Percentiles rank a stretch among this genome's conserved stretches.
These are phyloP conservation scores for Candoia aspera DNA, from an alignment of 2,113 vertebrate genomes.

Conservation along the genomic window DNA sequence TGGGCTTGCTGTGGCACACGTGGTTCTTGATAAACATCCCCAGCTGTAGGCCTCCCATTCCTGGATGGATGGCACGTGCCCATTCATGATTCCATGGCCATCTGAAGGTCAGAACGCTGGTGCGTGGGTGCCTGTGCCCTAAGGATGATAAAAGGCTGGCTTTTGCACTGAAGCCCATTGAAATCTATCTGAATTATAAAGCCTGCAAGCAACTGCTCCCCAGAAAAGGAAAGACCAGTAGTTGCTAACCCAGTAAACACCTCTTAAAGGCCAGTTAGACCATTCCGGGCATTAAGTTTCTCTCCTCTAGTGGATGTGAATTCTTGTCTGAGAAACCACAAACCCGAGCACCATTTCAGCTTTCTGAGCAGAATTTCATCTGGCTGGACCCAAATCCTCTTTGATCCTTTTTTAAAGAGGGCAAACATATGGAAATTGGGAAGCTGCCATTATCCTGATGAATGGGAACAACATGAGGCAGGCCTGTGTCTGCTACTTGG, in stretches of 20 bases:
- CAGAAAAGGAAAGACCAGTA: neutral
- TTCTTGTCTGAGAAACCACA: neutral
- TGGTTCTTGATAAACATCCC: neutral
- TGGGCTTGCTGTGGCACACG: rapidly evolving
- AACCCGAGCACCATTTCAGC: neutral
- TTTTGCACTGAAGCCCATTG: neutral
- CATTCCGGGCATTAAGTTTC: neutral
- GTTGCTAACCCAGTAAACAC: neutral
- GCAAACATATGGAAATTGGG: neutral
- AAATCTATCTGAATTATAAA: neutral
- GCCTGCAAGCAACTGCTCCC: neutral
- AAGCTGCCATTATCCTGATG: neutral
- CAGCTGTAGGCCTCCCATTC: neutral
- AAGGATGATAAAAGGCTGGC: neutral
- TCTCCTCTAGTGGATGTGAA: neutral
- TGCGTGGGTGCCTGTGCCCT: rapidly evolving
- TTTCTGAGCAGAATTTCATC: neutral
- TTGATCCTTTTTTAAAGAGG: slow-evolving; percentile 5
- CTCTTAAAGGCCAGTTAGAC: slow-evolving; percentile 14
- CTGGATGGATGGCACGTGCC: neutral
- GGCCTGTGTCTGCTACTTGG: neutral
- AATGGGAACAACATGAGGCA: neutral
- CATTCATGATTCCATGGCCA: neutral
- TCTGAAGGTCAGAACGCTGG: neutral
- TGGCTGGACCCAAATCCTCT: neutral